These are phyloP conservation scores for Coregonus suidteri DNA, from an alignment of 2,797 vertebrate genomes.

Conservation along the genomic window DNA sequence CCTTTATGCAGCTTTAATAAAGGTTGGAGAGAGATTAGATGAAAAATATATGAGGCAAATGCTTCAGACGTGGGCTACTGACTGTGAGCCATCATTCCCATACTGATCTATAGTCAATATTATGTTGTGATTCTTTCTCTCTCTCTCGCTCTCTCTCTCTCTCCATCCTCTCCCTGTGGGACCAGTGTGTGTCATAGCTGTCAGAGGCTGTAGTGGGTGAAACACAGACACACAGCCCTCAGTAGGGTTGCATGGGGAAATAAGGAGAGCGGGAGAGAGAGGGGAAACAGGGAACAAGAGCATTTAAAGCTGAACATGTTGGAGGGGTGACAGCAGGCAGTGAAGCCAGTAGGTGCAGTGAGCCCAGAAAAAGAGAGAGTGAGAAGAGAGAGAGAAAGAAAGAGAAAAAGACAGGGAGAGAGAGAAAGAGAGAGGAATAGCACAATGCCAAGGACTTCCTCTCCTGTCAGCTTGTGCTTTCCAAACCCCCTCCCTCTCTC, in stretches of 20 bases:
- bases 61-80: constrained; percentile 6
- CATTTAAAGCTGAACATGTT: constrained; percentile 38
- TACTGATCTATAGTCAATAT: constrained; percentile 39
- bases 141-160: constrained; percentile 27
- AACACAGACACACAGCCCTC: constrained; percentile 20
- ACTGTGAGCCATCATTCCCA: constrained; percentile 39
- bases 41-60: constrained; percentile 58
- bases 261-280: neutral
- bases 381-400: constrained; percentile 9
- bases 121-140: constrained; percentile 4
- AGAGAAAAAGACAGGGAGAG: constrained; percentile 19
- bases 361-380: neutral
- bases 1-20: constrained; percentile 60
- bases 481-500: too few species aligned
- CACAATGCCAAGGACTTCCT: constrained; percentile 20
- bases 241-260: constrained; percentile 10
- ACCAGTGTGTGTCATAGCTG: constrained; percentile 50
- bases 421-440: neutral
- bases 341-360: neutral
- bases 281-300: neutral
- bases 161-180: constrained; percentile 18
- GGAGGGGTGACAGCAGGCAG: constrained; percentile 25
- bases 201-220: constrained; percentile 44
- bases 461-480: neutral
- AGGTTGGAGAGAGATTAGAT: constrained; percentile 52